Evolutionary conservation across 2,113 vertebrate genomes (phyloP), one percentile per base, ranked within the genome.

Genomic region (Gallinago jamesoni): DNA sequence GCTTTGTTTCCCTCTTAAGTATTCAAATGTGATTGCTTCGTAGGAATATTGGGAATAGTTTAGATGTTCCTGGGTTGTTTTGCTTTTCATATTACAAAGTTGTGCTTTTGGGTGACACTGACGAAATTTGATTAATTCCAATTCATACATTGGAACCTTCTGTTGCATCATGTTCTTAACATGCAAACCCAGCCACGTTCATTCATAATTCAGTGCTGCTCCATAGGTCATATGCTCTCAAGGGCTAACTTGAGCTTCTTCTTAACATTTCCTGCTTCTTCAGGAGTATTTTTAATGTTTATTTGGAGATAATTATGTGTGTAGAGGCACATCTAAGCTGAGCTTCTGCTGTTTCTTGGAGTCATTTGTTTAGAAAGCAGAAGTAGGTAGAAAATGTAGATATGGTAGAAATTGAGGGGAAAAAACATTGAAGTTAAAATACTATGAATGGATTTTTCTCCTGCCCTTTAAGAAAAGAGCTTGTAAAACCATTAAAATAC

Each of bases 281-380:
- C 64, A 73, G 73, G 68, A 94, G 68, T 89, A 66, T 87, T 94
- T 90, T 90, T 84, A 84, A 56, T 92, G 60, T 96, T 97, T 93
- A 69, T 84, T 93, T 82, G 84, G 74, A 85, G 81, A 77, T 90
- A 91, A 91, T 87, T 84, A 41, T 59, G 70, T 91, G 52, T 93
- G 21, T 87, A 85, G 78, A 82, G 64, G 66, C 73, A 89, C 59
- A 69, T 84, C 2, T 33, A 87, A 87, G 74, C 20, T 62, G 45
- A 93, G 11, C 50, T 80, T 74, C 74, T 96, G 84, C 62, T 87
- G 23, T 75, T 95, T 89, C 63, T 74, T 89, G 77, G 35, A 75
- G 52, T 95, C 14, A 30, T 81, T 90, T 94, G 18, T 89, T 52
- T 89, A 45, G 66, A 47, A 92, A 92, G 69, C 41, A 31, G 66